These are phyloP conservation scores for Metalampra italica DNA, from an alignment of 2,888 invertebrate genomes.

Conservation along the genomic window DNA sequence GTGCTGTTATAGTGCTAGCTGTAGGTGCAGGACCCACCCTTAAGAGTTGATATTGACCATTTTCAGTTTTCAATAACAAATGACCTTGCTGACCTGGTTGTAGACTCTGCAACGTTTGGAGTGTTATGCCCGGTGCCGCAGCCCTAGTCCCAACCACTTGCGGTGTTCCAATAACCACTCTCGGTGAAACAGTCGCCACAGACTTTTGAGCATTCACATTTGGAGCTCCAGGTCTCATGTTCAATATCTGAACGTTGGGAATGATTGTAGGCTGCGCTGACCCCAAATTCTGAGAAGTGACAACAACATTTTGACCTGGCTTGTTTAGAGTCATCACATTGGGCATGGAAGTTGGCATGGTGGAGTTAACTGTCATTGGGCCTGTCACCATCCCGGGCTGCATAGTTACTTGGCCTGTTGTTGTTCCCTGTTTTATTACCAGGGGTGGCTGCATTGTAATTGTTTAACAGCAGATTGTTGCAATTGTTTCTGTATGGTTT, in stretches of 20 bases:
- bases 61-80: constrained; percentile 96
- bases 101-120: constrained; percentile 91
- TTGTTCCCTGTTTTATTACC: constrained; percentile 66
- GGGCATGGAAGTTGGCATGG: constrained; percentile 76
- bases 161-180: constrained; percentile 90
- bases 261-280: constrained; percentile 81
- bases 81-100: constrained; percentile 93
- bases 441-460: constrained; percentile 67
- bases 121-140: constrained; percentile 90
- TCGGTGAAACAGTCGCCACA: constrained; percentile 86
- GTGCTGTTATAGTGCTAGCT: constrained; percentile 75
- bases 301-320: constrained; percentile 72
- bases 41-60: constrained; percentile 95
- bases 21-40: constrained; percentile 90
- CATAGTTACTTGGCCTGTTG: constrained; percentile 56
- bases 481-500: constrained; percentile 16
- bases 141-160: constrained; percentile 90
- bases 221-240: constrained; percentile 87
- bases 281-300: constrained; percentile 79
- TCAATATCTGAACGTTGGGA: constrained; percentile 91
- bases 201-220: constrained; percentile 84
- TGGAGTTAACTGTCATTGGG: constrained; percentile 81
- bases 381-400: constrained; percentile 80
- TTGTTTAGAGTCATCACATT: constrained; percentile 83
- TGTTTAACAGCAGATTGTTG: constrained; percentile 41